These are phyloP conservation scores for Pseudachorutes palmiensis DNA, from an alignment of 1,140 invertebrate genomes.

Conservation along the genomic window DNA sequence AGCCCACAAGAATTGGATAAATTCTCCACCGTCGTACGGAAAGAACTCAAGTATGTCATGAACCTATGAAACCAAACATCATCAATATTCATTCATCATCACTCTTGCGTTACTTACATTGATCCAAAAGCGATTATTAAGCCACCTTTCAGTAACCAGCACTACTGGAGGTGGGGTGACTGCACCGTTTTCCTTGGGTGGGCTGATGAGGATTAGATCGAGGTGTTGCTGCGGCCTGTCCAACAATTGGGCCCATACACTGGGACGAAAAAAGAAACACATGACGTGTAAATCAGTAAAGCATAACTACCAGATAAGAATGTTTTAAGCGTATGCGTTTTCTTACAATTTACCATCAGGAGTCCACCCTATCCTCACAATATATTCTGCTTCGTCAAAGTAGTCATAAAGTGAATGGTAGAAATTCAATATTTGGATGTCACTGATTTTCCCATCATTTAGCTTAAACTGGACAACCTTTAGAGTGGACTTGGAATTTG, in stretches of 20 bases:
- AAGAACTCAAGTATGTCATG: conserved; percentile 82
- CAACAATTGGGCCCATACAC: conserved; percentile 80
- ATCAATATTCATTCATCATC: conserved; percentile 2
- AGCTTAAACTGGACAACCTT: conserved; percentile 79
- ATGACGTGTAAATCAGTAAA: not conserved
- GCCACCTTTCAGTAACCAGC: conserved; percentile 26
- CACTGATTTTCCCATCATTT: conserved; percentile 43
- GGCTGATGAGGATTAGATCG: conserved; percentile 51
- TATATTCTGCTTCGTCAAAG: conserved; percentile 88
- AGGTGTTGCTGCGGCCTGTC: conserved; percentile 74
- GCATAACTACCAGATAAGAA: not conserved
- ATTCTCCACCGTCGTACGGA: conserved; percentile 50
- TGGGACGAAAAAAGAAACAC: conserved; percentile 41
- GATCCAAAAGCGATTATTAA: conserved; percentile 36
- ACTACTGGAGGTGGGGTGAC: conserved; percentile 24
- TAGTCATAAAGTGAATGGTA: conserved; percentile 48
- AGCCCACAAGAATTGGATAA: conserved; percentile 76
- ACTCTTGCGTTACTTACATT: conserved; percentile 26
- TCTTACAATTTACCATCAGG: conserved; percentile 76
- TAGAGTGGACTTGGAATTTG: conserved; percentile 79
- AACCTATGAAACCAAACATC: conserved; percentile 47
- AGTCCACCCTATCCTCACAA: conserved; percentile 88
- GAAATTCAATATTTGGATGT: conserved; percentile 13
- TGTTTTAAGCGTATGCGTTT: not conserved
- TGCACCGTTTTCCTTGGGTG: not conserved